Conservation (phyloP, 2,888 invertebrate species). For the Dryomyza anilis region DNA sequence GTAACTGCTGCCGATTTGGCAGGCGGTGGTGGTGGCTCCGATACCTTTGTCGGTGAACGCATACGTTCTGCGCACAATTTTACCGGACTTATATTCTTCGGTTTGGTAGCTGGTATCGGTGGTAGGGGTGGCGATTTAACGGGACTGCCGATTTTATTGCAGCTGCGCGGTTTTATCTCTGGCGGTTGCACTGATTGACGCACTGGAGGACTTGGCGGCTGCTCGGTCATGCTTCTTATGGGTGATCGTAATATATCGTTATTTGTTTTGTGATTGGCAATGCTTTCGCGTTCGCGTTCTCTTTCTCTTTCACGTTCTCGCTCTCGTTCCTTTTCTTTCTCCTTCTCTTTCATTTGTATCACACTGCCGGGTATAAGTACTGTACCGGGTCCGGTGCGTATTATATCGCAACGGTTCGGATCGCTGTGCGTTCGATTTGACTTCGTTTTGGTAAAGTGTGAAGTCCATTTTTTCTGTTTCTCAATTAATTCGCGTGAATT, state of each 20-base stretch:
- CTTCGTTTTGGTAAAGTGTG: constrained; percentile 83
- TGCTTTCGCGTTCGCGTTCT: constrained; percentile 35
- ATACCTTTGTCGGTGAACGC: constrained; percentile 55
- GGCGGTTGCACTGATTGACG: constrained; percentile 55
- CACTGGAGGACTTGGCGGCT: constrained; percentile 56
- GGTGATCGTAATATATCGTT: no score
- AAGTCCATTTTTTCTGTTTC: constrained; percentile 91
- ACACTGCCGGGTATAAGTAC: constrained; percentile 62
- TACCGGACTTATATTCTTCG: constrained; percentile 58
- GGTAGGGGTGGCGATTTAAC: constrained; percentile 59
- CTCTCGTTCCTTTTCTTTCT: constrained; percentile 31
- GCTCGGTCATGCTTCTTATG: constrained; percentile 29
- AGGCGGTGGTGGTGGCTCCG: constrained; percentile 49
- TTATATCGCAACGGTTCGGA: constrained; percentile 65
- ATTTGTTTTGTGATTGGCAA: constrained; percentile 18
- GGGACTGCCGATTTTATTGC: constrained; percentile 57
- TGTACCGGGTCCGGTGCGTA: constrained; percentile 63
- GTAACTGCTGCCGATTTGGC: constrained; percentile 54
- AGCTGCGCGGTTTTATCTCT: constrained; percentile 60
- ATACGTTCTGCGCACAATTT: constrained; percentile 56
- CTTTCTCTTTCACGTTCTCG: constrained; percentile 30
- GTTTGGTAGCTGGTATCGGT: constrained; percentile 58
- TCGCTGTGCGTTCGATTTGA: constrained; percentile 69
- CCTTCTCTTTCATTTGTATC: constrained; percentile 48
- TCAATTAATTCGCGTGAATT: constrained; percentile 86